Conservation (phyloP, 2,113 vertebrate genomes). For the Corynorhinus townsendii region DNA sequence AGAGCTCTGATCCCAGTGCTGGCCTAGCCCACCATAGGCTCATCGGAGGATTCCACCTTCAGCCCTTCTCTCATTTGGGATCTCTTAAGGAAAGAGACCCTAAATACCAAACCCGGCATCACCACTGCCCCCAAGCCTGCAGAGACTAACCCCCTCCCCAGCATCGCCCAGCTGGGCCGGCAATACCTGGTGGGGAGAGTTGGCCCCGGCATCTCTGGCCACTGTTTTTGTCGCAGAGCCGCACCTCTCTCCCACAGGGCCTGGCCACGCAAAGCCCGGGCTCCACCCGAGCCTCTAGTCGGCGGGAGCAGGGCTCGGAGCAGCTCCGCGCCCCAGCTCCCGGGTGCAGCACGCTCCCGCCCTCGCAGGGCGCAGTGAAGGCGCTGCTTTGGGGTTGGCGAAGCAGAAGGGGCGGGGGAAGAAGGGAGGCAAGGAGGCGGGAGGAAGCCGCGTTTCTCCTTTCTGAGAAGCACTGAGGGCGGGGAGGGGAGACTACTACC, state of each 20-base stretch:
- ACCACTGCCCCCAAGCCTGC: neutral
- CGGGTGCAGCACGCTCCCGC: constrained; percentile 45
- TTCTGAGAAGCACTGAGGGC: neutral
- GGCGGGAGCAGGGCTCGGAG: neutral
- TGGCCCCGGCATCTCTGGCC: constrained; percentile 54
- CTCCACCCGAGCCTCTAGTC: neutral
- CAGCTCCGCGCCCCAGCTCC: constrained; percentile 42
- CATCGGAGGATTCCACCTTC: neutral
- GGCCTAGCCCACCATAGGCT: constrained; percentile 11
- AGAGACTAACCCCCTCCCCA: neutral
- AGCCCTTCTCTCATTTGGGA: neutral
- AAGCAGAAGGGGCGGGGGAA: constrained; percentile 58
- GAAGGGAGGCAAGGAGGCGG: constrained; percentile 37
- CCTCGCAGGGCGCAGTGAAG: constrained; percentile 34
- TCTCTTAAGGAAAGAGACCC: neutral
- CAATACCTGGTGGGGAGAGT: constrained; percentile 59
- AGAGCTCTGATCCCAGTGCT: neutral
- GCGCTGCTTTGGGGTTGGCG: constrained; percentile 2
- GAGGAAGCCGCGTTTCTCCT: constrained; percentile 32
- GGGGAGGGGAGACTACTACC: neutral
- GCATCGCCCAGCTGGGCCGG: neutral
- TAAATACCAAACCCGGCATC: neutral
- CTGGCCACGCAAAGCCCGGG: neutral
- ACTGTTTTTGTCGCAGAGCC: constrained; percentile 10
- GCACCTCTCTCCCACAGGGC: constrained; percentile 21